Percentiles rank a stretch among this genome's conserved stretches.
These are phyloP conservation scores for Circaetus gallicus DNA, from an alignment of 2,113 vertebrate genomes.

Conservation along the genomic window DNA sequence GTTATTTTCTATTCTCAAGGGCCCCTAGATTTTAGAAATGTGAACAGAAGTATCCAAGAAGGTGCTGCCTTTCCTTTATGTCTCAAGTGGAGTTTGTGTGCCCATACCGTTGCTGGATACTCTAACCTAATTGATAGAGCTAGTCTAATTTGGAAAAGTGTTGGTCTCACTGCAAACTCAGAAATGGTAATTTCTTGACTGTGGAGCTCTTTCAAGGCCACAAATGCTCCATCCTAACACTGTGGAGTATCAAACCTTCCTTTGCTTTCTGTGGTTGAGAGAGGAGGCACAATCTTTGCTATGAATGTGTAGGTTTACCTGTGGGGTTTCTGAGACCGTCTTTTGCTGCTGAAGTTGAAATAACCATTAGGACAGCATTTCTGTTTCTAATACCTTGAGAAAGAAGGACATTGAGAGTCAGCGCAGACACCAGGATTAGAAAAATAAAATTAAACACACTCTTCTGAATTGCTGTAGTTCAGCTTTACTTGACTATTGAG, in stretches of 20 bases:
- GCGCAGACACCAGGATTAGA: not conserved
- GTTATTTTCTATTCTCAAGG: not conserved
- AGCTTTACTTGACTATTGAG: not conserved
- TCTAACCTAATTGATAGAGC: not conserved
- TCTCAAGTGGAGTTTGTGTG: not conserved
- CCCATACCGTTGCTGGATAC: not conserved
- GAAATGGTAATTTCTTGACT: not conserved
- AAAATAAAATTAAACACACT: not conserved
- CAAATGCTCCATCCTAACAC: not conserved
- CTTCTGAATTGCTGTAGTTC: not conserved
- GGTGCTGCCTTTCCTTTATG: not conserved
- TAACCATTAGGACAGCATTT: not conserved
- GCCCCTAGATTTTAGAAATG: not conserved
- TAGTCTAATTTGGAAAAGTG: not conserved
- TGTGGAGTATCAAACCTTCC: not conserved
- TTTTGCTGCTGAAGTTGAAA: not conserved
- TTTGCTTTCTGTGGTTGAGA: not conserved
- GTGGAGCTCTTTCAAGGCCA: not conserved
- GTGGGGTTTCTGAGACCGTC: not conserved
- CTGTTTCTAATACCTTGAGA: not conserved
- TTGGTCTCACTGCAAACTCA: not conserved
- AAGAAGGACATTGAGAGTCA: not conserved
- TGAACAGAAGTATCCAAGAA: not conserved
- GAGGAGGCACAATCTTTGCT: not conserved
- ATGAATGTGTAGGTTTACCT: not conserved